A percentile compares a stretch with the other conserved stretches of the same genome.
These are phyloP conservation scores for Eumerus sabulonum DNA, from an alignment of 2,888 invertebrate genomes.

Conservation along the genomic window DNA sequence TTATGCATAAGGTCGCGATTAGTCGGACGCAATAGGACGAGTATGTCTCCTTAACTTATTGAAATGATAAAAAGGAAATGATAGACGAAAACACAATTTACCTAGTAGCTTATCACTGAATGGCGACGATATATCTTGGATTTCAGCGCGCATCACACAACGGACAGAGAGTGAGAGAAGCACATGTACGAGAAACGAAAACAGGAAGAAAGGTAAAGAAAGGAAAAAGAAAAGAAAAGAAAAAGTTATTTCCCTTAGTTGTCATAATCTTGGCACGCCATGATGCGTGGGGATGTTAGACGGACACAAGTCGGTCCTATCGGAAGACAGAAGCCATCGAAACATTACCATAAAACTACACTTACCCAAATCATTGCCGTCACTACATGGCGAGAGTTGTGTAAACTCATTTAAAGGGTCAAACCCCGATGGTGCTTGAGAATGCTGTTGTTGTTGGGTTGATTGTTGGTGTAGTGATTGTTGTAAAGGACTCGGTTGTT, in stretches of 20 bases:
- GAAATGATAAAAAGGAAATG: constrained; percentile 21
- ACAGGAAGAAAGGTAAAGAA: constrained; percentile 32
- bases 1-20: too few species aligned
- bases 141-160: constrained; percentile 66
- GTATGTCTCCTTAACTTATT: constrained; percentile 75
- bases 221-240: constrained; percentile 35
- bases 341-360: constrained; percentile 34
- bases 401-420: constrained; percentile 74
- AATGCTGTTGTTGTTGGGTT: constrained; percentile 41
- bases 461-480: constrained; percentile 37
- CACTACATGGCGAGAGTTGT: constrained; percentile 76
- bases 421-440: constrained; percentile 47
- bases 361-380: constrained; percentile 71
- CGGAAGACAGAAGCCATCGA: too few species aligned
- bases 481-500: constrained; percentile 46
- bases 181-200: constrained; percentile 12
- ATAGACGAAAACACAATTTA: constrained; percentile 54
- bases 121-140: constrained; percentile 67
- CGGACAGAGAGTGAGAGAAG: constrained; percentile 44
- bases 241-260: constrained; percentile 34
- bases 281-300: background rate
- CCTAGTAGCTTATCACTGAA: constrained; percentile 68
- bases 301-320: background rate
- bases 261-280: too few species aligned
- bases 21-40: too few species aligned